phyloP scores from a whole-genome alignment of 2,888 invertebrate species.

The Cyclophora albipunctata region DNA sequence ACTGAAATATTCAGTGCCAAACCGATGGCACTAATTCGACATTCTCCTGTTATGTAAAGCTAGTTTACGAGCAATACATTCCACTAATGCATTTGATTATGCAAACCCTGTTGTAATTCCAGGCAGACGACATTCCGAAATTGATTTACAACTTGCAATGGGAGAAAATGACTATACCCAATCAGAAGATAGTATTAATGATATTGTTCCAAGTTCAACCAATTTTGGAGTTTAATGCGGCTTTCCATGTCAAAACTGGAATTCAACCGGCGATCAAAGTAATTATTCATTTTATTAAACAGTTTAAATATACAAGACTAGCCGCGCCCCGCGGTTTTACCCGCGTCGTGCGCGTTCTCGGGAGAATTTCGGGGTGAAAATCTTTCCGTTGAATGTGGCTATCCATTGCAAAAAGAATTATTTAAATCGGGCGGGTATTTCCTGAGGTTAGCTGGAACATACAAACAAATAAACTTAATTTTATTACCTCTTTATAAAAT shows the following conservation, averaged over 20 bases:
- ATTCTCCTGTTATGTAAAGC: not conserved
- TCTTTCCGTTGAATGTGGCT: no score
- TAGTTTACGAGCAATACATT: not conserved
- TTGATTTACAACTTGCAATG: slow-evolving; percentile 29
- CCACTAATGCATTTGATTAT: no score
- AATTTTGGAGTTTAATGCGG: slow-evolving; percentile 26
- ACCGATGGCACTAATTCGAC: no score
- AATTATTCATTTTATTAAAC: slow-evolving; percentile 3
- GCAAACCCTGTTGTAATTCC: slow-evolving; percentile 3
- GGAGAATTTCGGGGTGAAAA: no score
- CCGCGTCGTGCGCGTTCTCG: no score
- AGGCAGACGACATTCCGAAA: slow-evolving; percentile 31
- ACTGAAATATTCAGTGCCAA: not conserved
- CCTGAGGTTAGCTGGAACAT: no score
- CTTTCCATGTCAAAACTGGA: slow-evolving; percentile 32
- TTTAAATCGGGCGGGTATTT: no score
- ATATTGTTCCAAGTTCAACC: slow-evolving; percentile 27
- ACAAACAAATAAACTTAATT: no score
- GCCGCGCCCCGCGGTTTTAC: no score
- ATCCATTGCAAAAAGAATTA: no score
- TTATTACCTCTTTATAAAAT: no score
- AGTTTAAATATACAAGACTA: not conserved
- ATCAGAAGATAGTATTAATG: slow-evolving; percentile 29
- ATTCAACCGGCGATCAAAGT: slow-evolving; percentile 31
- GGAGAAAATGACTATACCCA: slow-evolving; percentile 30